Percentiles rank a stretch among this genome's conserved stretches.
These are phyloP conservation scores for Chrysemys picta DNA, from an alignment of 2,113 vertebrate genomes.

Conservation along the genomic window DNA sequence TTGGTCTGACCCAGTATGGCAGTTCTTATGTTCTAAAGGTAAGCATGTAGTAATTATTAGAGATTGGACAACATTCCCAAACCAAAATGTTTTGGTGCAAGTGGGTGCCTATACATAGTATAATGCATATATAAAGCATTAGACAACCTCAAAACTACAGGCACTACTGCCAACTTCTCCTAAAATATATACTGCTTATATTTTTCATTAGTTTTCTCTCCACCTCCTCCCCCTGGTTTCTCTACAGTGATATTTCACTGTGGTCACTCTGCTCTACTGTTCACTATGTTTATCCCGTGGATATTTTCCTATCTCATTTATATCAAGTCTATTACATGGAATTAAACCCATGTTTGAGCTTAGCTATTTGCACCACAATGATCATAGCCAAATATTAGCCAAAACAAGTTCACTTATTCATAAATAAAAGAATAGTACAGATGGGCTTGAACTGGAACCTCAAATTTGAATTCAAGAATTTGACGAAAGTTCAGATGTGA, in stretches of 20 bases:
- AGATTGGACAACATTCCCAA: neutral
- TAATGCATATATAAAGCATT: neutral
- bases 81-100: neutral
- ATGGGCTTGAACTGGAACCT: neutral
- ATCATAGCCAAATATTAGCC: neutral
- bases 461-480: neutral
- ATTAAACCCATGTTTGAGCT: neutral
- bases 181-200: neutral
- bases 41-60: neutral
- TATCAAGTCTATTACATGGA: neutral
- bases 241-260: neutral
- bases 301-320: neutral
- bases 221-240: neutral
- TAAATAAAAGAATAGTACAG: neutral
- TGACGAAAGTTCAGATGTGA: neutral
- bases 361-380: neutral
- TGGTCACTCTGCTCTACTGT: neutral
- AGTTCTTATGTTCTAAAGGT: no score
- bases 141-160: neutral
- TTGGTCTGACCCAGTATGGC: no score
- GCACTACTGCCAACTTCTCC: neutral
- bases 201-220: neutral
- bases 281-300: neutral
- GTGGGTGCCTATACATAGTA: neutral
- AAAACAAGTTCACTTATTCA: neutral